Base-by-base conservation (phyloP, 2,113 vertebrate species). In the Aepyceros melampus region DNA sequence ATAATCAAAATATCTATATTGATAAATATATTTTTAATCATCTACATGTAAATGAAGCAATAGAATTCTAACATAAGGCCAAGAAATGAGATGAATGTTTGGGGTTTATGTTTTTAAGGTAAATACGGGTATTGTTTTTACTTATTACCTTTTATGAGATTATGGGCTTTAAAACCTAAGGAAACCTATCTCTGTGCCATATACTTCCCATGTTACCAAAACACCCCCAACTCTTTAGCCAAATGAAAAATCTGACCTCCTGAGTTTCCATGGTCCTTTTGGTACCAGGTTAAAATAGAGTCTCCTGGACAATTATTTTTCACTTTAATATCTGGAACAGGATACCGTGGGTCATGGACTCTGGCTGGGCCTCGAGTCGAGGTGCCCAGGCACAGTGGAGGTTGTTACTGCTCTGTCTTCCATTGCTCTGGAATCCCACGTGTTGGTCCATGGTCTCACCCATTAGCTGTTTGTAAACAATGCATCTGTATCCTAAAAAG, bases 51-150 rank as follows among this genome's bases (percentile, higher is more conserved):
- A 97, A 98, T 96, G 96, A 98, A 99, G 98, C 98, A 98, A 98
- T 99, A 98, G 90, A 97, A 96, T 96, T 98, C 96, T 98, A 98
- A 98, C 93, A 2, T 93, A 36, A 98, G 97, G 97, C 98, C 98
- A 98, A 98, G 97, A 74, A 97, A 95, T 4, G 55, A 98, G 94
- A 71, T 27, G 97, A 98, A 98, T 98, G 98, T 98, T 96, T 97
- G 96, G 95, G 97, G 94, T 96, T 94, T 97, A 84, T 97, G 93
- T 92, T 95, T 98, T 91, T 98, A 98, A 97, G 91, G 91, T 91
- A 97, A 97, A 98, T 99, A 98, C 98, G 98, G 98, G 98, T 99
- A 98, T 98, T 97, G 98, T 98, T 98, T 98, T 96, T 98, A 97
- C 98, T 98, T 82, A 29, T 97, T 56, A 98, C 95, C 97, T 96